A percentile compares a stretch with the other conserved stretches of the same genome.
phyloP scores from a whole-genome alignment of 1,140 invertebrate species.

The Panonychus citri region DNA sequence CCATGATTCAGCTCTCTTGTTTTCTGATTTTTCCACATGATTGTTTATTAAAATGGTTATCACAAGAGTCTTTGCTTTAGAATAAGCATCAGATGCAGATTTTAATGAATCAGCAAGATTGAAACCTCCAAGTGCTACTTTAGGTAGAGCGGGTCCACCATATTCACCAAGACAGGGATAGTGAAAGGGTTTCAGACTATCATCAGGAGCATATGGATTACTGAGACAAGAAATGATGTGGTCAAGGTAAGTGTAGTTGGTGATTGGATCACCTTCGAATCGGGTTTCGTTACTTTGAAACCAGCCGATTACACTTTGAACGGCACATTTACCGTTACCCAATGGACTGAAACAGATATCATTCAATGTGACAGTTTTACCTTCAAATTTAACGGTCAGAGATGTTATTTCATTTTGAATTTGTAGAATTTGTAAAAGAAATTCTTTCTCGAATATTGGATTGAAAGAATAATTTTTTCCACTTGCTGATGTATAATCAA shows the following conservation, averaged over 20 bases:
- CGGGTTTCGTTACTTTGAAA: conserved; percentile 43
- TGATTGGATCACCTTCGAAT: conserved; percentile 21
- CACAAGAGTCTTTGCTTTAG: conserved; percentile 60
- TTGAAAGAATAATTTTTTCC: conserved; percentile 34
- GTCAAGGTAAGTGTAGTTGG: conserved; percentile 40
- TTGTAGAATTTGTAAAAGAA: conserved; percentile 44
- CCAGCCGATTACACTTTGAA: conserved; percentile 77
- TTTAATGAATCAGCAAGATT: conserved; percentile 34
- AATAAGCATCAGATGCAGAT: conserved; percentile 35
- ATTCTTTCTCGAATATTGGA: conserved; percentile 58
- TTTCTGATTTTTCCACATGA: conserved; percentile 42
- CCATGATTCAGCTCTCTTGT: conserved; percentile 58
- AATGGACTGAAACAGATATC: conserved; percentile 82
- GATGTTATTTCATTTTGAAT: conserved; percentile 37
- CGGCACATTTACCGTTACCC: conserved; percentile 42
- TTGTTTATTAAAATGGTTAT: conserved; percentile 79
- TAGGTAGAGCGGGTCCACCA: conserved; percentile 73
- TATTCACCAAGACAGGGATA: conserved; percentile 52
- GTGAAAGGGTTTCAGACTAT: conserved; percentile 16
- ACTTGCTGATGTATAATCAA: neutral
- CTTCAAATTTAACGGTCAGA: conserved; percentile 12
- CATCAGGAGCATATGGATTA: conserved; percentile 38
- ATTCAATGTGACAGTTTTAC: conserved; percentile 34
- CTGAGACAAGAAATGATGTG: conserved; percentile 40
- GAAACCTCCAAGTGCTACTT: conserved; percentile 75